phyloP scores from a whole-genome alignment of 1,140 invertebrate species.

The Pseudomyrmex cubaensis region DNA sequence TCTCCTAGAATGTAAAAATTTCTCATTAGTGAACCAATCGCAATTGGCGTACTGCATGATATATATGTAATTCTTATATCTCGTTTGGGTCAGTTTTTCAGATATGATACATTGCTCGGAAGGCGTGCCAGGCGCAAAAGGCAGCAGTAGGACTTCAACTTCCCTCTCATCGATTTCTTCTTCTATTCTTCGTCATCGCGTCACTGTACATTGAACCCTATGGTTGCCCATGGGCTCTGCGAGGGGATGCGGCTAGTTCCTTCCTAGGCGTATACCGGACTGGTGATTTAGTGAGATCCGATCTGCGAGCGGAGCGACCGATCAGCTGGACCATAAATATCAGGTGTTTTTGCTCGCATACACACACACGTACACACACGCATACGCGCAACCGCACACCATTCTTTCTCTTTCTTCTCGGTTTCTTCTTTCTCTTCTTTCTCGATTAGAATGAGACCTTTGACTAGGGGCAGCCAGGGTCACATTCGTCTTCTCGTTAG shows the following conservation, averaged over 20 bases:
- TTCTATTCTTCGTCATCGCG: slow-evolving; percentile 57
- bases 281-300: slow-evolving; percentile 82
- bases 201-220: slow-evolving; percentile 67
- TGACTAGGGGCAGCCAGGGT: slow-evolving; percentile 62
- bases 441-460: slow-evolving; percentile 69
- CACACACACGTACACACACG: slow-evolving; percentile 13
- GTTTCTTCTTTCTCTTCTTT: background rate
- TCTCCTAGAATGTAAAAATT: background rate
- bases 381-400: background rate
- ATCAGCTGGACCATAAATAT: slow-evolving; percentile 82
- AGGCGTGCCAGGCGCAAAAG: background rate
- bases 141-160: slow-evolving; percentile 18
- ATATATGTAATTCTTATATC: slow-evolving; percentile 16
- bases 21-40: background rate
- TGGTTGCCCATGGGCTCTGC: slow-evolving; percentile 50
- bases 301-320: slow-evolving; percentile 77
- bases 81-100: slow-evolving; percentile 22
- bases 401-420: background rate
- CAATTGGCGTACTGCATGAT: background rate
- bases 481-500: slow-evolving; percentile 76
- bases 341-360: slow-evolving; percentile 78
- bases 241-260: slow-evolving; percentile 71
- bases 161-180: slow-evolving; percentile 53
- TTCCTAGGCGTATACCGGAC: slow-evolving; percentile 78
- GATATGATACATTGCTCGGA: slow-evolving; percentile 29